Conservation (phyloP, 2,797 vertebrate genomes). For the Onychomys arenicola region DNA sequence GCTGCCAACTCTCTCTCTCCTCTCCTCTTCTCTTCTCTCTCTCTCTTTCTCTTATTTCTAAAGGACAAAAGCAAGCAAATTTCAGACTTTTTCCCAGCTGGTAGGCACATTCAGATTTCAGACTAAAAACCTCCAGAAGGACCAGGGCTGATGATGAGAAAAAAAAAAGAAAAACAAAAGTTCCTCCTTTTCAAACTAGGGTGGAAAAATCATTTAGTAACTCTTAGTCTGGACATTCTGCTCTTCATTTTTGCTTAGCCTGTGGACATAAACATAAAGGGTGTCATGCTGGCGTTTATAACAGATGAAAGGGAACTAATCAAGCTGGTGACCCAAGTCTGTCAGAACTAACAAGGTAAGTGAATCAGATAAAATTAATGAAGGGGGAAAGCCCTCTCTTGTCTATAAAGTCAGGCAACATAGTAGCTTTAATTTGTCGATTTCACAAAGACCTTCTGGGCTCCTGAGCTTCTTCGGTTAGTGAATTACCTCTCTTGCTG, state of each 20-base stretch:
- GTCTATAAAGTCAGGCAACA: constrained; percentile 25
- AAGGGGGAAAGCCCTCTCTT: background rate
- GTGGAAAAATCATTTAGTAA: constrained; percentile 8
- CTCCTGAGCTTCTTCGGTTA: constrained; percentile 21
- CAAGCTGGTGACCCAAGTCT: constrained; percentile 21
- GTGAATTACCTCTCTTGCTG: constrained; percentile 34
- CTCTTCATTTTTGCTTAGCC: constrained; percentile 45
- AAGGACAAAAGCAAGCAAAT: constrained; percentile 64
- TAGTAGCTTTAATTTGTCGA: constrained; percentile 35
- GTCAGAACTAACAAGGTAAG: constrained; percentile 65
- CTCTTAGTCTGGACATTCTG: background rate
- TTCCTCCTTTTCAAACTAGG: constrained; percentile 51
- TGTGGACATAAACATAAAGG: background rate
- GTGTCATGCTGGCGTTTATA: background rate
- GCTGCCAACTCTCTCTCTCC: background rate
- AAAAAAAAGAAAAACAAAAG: constrained; percentile 17
- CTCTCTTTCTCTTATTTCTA: constrained; percentile 22
- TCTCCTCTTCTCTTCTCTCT: background rate
- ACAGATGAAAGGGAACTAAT: constrained; percentile 26
- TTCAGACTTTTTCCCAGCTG: constrained; percentile 73
- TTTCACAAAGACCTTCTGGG: constrained; percentile 56
- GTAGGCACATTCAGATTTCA: constrained; percentile 74
- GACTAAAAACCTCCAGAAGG: constrained; percentile 37
- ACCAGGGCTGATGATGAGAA: background rate
- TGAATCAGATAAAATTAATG: constrained; percentile 64